Evolutionary conservation across 2,797 vertebrate genomes (phyloP).

Genomic region (Salmo trutta): DNA sequence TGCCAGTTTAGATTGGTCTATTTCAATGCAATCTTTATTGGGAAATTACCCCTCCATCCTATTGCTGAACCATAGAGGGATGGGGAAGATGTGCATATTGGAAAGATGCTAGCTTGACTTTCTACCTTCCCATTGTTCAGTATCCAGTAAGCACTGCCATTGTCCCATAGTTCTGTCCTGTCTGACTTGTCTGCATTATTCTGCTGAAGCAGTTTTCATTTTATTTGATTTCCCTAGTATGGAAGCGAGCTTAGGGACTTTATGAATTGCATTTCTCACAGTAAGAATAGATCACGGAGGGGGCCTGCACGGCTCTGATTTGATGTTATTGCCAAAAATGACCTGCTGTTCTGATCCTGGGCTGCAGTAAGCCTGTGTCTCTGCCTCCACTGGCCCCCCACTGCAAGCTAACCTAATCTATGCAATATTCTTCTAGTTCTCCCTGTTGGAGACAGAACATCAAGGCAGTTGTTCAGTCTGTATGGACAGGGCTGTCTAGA

Average conservation of each 20-base stretch:
- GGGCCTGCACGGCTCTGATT: conserved; percentile 4
- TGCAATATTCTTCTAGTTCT: conserved; percentile 57
- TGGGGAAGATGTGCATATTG: neutral
- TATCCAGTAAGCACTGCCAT: neutral
- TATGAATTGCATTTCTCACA: conserved; percentile 20
- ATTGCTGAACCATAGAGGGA: neutral
- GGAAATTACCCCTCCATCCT: neutral
- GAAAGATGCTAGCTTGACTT: neutral
- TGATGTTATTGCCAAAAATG: conserved; percentile 50
- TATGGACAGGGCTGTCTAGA: too few species aligned
- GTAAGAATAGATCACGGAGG: conserved; percentile 6
- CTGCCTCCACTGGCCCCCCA: conserved; percentile 60
- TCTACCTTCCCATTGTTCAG: neutral
- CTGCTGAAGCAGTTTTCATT: conserved; percentile 1
- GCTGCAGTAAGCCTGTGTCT: conserved; percentile 58
- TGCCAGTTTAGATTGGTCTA: neutral
- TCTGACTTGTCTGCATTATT: neutral
- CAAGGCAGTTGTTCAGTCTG: conserved; percentile 27
- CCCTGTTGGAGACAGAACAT: conserved; percentile 28
- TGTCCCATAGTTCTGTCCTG: neutral
- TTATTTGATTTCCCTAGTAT: conserved; percentile 5
- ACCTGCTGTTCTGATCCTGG: conserved; percentile 52
- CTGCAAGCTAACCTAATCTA: conserved; percentile 62
- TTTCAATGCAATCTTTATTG: neutral
- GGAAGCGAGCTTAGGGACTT: conserved; percentile 10